A percentile compares a stretch with the other conserved stretches of the same genome.
Evolutionary conservation across 2,113 vertebrate species (phyloP).

Genomic region (Garra rufa): DNA sequence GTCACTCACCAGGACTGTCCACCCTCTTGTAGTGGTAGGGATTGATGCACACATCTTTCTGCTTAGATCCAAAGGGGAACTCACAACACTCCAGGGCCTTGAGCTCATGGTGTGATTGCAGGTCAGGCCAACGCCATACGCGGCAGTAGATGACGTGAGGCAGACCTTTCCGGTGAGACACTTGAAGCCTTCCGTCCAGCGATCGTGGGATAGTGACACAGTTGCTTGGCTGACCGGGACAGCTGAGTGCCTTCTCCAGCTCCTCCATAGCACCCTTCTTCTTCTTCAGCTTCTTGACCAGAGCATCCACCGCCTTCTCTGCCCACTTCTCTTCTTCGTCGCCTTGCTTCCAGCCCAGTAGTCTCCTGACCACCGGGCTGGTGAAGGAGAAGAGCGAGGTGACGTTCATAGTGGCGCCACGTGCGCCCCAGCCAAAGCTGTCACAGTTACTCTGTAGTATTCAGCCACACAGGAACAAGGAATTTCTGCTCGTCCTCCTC

Average conservation of each 20-base stretch:
- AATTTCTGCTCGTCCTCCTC: background rate
- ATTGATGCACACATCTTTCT: conserved; percentile 99
- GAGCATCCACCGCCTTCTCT: conserved; percentile 93
- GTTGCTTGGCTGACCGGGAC: conserved; percentile 93
- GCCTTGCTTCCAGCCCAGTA: conserved; percentile 97
- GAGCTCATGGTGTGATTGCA: conserved; percentile 97
- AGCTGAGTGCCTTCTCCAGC: conserved; percentile 92
- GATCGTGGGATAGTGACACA: conserved; percentile 97
- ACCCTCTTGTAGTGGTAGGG: conserved; percentile 98
- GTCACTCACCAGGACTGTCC: conserved; percentile 89
- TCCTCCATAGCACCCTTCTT: conserved; percentile 99
- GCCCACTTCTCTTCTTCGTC: conserved; percentile 99
- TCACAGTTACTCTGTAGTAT: conserved; percentile 50
- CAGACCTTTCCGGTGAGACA: conserved; percentile 93
- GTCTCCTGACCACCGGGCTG: conserved; percentile 94
- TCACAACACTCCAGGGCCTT: conserved; percentile 97
- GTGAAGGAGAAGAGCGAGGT: conserved; percentile 98
- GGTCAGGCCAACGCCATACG: conserved; percentile 97
- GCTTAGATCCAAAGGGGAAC: conserved; percentile 95
- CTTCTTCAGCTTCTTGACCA: conserved; percentile 98
- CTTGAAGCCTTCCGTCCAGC: conserved; percentile 92
- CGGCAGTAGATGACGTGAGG: conserved; percentile 95
- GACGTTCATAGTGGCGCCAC: conserved; percentile 85
- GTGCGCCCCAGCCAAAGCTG: conserved; percentile 50
- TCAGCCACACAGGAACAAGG: background rate